These are phyloP conservation scores for Poeciliopsis paucimaculata DNA, from an alignment of 2,797 vertebrate species.

Conservation along the genomic window DNA sequence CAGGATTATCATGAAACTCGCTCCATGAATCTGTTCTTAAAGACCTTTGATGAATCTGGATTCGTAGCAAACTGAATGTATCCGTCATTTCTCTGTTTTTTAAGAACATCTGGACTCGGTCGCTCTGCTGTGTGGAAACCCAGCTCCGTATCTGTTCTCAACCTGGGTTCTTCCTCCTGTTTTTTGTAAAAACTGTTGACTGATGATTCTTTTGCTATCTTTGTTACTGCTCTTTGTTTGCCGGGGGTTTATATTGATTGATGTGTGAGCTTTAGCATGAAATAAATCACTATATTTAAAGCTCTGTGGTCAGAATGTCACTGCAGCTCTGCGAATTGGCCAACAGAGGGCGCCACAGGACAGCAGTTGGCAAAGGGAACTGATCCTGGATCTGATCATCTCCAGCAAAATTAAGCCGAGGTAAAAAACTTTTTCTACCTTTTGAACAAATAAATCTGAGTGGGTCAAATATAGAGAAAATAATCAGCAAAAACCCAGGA, in stretches of 20 bases:
- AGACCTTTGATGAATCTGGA: conserved; percentile 33
- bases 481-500: background rate
- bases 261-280: conserved; percentile 74
- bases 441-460: background rate
- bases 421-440: background rate
- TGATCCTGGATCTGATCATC: background rate
- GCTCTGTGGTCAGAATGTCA: background rate
- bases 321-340: background rate
- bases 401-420: background rate
- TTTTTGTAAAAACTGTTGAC: conserved; percentile 20
- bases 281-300: conserved; percentile 78
- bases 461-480: background rate
- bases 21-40: too few relatives aligned
- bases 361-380: conserved; percentile 26
- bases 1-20: conserved; percentile 32
- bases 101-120: conserved; percentile 38
- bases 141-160: conserved; percentile 48
- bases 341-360: conserved; percentile 75
- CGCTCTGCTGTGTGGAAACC: conserved; percentile 39
- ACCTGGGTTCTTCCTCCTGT: conserved; percentile 29
- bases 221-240: conserved; percentile 50
- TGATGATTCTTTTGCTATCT: conserved; percentile 62
- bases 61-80: conserved; percentile 70
- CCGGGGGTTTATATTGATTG: conserved; percentile 61
- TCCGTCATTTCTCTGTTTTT: conserved; percentile 32